Conservation (phyloP, 2,797 vertebrate genomes). For the Avahi laniger region DNA sequence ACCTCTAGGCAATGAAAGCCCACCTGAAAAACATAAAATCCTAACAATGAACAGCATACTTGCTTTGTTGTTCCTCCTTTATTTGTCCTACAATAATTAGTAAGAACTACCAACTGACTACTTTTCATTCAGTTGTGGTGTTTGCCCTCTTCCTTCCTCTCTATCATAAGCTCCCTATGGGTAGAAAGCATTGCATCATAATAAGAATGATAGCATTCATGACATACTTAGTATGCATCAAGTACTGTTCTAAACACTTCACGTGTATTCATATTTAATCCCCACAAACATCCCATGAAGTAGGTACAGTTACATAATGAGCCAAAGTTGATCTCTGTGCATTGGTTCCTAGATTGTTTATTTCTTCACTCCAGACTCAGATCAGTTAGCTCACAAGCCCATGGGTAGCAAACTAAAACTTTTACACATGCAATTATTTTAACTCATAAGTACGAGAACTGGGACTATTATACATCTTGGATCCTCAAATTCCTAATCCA, state of each 20-base stretch:
- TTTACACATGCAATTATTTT: not conserved
- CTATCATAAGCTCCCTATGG: not conserved
- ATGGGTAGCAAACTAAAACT: not conserved
- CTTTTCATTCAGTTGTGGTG: not conserved
- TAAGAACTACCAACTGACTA: not conserved
- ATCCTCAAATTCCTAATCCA: not conserved
- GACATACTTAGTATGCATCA: not conserved
- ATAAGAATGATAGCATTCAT: not conserved
- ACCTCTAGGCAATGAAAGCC: not conserved
- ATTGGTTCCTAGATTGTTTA: not conserved
- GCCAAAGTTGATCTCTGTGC: not conserved
- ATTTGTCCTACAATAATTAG: not conserved
- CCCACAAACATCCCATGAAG: not conserved
- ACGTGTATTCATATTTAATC: not conserved
- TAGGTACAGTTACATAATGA: not conserved
- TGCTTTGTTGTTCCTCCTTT: not conserved
- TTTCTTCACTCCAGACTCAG: not conserved
- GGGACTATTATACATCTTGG: not conserved
- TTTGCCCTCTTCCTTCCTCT: not conserved
- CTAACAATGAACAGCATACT: not conserved
- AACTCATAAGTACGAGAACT: not conserved
- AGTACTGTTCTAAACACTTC: not conserved
- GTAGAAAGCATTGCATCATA: not conserved
- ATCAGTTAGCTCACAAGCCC: not conserved
- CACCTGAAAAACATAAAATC: not conserved